Conservation (phyloP, 2,888 invertebrate genomes). For the Dynastes hyllus region DNA sequence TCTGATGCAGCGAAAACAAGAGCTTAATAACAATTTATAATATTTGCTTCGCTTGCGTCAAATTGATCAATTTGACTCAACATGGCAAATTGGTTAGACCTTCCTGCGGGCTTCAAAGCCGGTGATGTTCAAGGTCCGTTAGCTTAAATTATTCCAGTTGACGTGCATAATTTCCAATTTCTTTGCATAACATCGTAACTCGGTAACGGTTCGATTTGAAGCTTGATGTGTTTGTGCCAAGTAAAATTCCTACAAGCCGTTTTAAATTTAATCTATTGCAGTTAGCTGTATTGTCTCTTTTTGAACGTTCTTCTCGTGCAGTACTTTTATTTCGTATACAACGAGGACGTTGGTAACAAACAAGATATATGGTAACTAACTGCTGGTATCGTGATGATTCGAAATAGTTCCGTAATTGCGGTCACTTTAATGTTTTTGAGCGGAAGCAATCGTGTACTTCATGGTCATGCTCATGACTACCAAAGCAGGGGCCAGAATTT, state of each 20-base stretch:
- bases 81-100: conserved; percentile 38
- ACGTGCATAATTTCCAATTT: conserved; percentile 17
- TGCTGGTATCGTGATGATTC: not conserved
- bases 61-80: conserved; percentile 33
- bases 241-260: not conserved
- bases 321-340: not conserved
- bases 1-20: conserved; percentile 8
- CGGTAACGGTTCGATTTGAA: not conserved
- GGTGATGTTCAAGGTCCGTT: conserved; percentile 35
- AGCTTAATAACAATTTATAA: not conserved
- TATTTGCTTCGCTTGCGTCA: conserved; percentile 17
- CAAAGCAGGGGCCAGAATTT: no score
- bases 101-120: conserved; percentile 32
- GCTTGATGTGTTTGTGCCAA: not conserved
- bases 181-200: conserved; percentile 6
- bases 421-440: not conserved
- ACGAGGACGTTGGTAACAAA: not conserved
- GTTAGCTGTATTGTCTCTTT: not conserved
- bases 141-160: conserved; percentile 27
- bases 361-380: not conserved
- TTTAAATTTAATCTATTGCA: not conserved
- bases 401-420: not conserved
- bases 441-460: not conserved
- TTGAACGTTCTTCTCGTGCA: not conserved
- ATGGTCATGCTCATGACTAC: no score